Percentiles rank a stretch among this genome's conserved stretches.
phyloP scores from a whole-genome alignment of 2,797 vertebrate genomes.

The Forpus xanthops region DNA sequence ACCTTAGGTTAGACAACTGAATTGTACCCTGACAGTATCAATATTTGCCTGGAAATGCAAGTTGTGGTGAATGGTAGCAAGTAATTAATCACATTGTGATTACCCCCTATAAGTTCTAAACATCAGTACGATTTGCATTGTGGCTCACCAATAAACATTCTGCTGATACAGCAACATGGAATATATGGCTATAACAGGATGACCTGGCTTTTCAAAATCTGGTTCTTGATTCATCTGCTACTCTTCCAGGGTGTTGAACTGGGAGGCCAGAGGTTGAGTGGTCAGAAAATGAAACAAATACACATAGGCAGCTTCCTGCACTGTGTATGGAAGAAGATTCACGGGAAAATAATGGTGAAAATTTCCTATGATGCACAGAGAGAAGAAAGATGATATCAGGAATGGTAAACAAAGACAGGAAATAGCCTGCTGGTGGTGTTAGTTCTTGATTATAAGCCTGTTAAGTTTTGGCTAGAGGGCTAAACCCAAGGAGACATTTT shows the following conservation, averaged over 20 bases:
- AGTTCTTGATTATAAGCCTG: constrained; percentile 48
- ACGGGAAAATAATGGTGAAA: constrained; percentile 2
- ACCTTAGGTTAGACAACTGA: not conserved
- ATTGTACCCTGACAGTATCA: not conserved
- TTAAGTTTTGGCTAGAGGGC: constrained; percentile 59
- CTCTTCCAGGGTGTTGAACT: not conserved
- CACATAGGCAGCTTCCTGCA: not conserved
- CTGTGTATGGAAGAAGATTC: not conserved
- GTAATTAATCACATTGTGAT: not conserved
- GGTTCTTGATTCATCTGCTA: not conserved
- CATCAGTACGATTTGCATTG: not conserved
- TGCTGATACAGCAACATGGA: not conserved
- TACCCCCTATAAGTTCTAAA: not conserved
- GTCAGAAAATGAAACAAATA: not conserved
- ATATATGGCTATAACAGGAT: not conserved
- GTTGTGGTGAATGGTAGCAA: not conserved
- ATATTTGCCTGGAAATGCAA: not conserved
- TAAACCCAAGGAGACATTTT: constrained; percentile 54
- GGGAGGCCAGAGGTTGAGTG: not conserved
- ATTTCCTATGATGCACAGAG: not conserved
- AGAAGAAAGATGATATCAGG: constrained; percentile 36
- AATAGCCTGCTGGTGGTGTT: constrained; percentile 45
- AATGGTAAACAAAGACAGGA: constrained; percentile 60
- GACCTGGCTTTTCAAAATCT: not conserved
- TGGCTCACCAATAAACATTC: not conserved